A percentile compares a stretch with the other conserved stretches of the same genome.
These are phyloP conservation scores for Kryptolebias marmoratus DNA, from an alignment of 2,113 vertebrate genomes.

Conservation along the genomic window DNA sequence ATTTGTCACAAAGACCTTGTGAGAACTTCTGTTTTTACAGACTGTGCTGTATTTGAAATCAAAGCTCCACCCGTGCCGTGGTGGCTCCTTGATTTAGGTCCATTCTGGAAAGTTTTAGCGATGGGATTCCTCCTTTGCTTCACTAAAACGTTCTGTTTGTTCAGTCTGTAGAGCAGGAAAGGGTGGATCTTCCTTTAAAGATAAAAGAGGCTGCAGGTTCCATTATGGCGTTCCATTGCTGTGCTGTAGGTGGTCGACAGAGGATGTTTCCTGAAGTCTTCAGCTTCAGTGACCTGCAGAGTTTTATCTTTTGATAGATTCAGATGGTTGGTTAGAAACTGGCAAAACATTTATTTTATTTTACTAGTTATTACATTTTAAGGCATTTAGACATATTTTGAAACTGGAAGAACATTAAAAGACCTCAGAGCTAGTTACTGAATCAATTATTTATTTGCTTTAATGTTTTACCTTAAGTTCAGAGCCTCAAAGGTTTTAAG, in stretches of 20 bases:
- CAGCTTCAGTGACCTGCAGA: not conserved
- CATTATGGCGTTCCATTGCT: constrained; percentile 9
- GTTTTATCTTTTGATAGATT: constrained; percentile 11
- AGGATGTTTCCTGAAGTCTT: constrained; percentile 38
- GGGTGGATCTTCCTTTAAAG: constrained; percentile 68
- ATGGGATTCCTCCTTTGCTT: constrained; percentile 26
- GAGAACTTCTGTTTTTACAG: not conserved
- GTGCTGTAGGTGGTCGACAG: constrained; percentile 28
- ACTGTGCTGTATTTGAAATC: constrained; percentile 1
- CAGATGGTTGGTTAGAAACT: not conserved
- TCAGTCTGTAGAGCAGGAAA: constrained; percentile 70
- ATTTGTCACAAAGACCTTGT: not conserved
- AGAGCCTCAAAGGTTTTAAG: too few species aligned
- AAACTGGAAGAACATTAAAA: too few species aligned
- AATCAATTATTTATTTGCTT: too few species aligned
- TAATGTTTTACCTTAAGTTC: too few species aligned
- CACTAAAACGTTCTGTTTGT: constrained; percentile 44
- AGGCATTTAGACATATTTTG: too few species aligned
- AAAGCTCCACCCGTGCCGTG: not conserved
- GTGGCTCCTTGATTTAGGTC: not conserved
- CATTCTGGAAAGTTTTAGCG: not conserved
- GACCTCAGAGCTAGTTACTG: too few species aligned
- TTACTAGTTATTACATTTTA: too few species aligned
- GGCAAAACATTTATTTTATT: not conserved
- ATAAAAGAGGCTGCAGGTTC: constrained; percentile 44